Percentiles rank a stretch among this genome's conserved stretches.
Evolutionary conservation across 1,140 invertebrate species (phyloP).

Genomic region (Galleria mellonella): DNA sequence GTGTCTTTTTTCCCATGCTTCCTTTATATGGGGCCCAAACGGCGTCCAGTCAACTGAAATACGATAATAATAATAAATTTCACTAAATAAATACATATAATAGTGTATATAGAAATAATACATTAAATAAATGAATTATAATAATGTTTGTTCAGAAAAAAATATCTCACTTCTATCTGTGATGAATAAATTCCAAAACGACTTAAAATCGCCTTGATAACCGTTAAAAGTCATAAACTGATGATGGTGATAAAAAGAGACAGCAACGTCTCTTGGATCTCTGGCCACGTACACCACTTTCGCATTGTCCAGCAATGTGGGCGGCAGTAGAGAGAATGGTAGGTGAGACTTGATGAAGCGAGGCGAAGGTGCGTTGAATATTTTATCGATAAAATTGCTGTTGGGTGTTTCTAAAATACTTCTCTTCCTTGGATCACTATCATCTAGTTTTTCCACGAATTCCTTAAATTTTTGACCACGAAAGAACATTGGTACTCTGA

Average conservation of each 20-base stretch:
- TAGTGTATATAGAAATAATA: too few species aligned
- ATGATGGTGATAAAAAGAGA: conserved; percentile 86
- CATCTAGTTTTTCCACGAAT: too few species aligned
- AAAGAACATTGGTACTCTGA: too few species aligned
- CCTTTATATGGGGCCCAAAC: conserved; percentile 81
- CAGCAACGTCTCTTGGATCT: conserved; percentile 88
- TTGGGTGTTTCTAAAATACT: neutral
- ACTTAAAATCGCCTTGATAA: conserved; percentile 79
- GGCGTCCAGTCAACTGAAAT: conserved; percentile 79
- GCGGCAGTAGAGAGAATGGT: conserved; percentile 76
- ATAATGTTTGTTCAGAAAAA: too few species aligned
- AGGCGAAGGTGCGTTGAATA: conserved; percentile 56
- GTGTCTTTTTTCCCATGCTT: conserved; percentile 77
- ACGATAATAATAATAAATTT: conserved; percentile 3
- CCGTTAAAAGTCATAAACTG: conserved; percentile 78
- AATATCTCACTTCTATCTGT: too few species aligned
- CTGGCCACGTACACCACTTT: conserved; percentile 83
- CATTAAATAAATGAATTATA: too few species aligned
- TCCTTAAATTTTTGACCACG: too few species aligned
- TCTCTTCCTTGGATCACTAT: too few species aligned
- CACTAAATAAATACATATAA: too few species aligned
- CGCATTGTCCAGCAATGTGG: conserved; percentile 44
- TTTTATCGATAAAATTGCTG: neutral
- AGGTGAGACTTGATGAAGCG: conserved; percentile 80
- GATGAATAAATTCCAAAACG: conserved; percentile 82